These are phyloP conservation scores for Pediacus dermestoides DNA, from an alignment of 2,888 invertebrate species.

Conservation along the genomic window DNA sequence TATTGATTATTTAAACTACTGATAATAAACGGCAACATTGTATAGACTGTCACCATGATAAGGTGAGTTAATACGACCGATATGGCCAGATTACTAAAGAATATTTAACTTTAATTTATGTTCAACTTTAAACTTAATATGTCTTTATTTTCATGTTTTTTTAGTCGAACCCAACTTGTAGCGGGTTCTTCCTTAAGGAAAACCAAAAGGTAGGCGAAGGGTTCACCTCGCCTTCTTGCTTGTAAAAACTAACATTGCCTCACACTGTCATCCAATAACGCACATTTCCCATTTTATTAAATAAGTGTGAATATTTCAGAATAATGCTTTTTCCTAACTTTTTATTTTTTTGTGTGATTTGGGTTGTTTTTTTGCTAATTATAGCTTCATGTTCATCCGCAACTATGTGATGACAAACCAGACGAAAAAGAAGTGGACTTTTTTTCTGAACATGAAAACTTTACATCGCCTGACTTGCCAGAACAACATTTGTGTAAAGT, in stretches of 20 bases:
- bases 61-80: no score
- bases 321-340: no score
- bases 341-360: constrained; percentile 7
- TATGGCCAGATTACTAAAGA: not conserved
- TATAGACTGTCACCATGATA: no score
- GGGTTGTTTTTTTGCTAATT: constrained; percentile 12
- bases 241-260: no score
- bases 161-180: constrained; percentile 30
- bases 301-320: no score
- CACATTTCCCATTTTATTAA: not conserved
- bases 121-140: constrained; percentile 2
- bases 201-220: constrained; percentile 36
- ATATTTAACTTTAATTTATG: constrained; percentile 4
- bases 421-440: constrained; percentile 82
- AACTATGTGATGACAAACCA: constrained; percentile 55
- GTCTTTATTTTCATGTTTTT: constrained; percentile 25
- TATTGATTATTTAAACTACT: no score
- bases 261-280: no score
- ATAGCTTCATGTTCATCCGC: constrained; percentile 71
- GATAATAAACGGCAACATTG: no score
- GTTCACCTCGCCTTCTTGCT: constrained; percentile 27
- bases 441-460: constrained; percentile 74
- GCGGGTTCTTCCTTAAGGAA: constrained; percentile 30
- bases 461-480: constrained; percentile 27
- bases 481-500: constrained; percentile 26